phyloP scores from a whole-genome alignment of 2,888 invertebrate genomes.

The Conistra vaccinii region DNA sequence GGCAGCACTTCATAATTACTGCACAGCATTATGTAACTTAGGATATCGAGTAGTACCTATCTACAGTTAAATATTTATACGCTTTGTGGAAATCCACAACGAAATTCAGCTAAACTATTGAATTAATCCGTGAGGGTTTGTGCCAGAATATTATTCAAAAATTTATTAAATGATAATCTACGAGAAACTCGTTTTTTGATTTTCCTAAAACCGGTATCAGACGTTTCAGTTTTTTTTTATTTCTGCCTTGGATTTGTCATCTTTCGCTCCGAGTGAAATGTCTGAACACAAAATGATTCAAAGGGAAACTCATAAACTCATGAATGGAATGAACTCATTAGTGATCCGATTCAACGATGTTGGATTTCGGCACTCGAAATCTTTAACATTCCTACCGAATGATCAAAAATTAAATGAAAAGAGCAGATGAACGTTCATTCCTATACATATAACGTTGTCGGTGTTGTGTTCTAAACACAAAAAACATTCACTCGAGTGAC shows the following conservation, averaged over 20 bases:
- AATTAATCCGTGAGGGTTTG: neutral
- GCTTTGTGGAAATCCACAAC: neutral
- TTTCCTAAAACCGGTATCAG: neutral
- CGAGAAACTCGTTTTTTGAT: neutral
- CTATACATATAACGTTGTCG: neutral
- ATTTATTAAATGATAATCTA: neutral
- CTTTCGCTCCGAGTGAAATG: neutral
- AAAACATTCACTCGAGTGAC: neutral
- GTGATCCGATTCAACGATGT: neutral
- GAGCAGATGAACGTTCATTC: neutral
- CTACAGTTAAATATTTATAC: neutral
- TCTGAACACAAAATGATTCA: too few species aligned
- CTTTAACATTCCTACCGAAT: neutral
- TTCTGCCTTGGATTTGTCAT: neutral
- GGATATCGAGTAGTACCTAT: constrained; percentile 1
- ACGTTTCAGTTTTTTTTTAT: neutral
- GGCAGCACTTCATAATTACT: constrained; percentile 11
- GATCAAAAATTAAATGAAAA: neutral
- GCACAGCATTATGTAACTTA: constrained; percentile 3
- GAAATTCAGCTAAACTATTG: too few species aligned
- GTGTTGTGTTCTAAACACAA: neutral
- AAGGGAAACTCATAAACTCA: too few species aligned
- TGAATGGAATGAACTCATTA: neutral
- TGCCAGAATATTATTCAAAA: neutral
- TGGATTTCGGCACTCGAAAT: neutral